Conservation (phyloP, 2,113 vertebrate species). For the Actenoides lindsayi region DNA sequence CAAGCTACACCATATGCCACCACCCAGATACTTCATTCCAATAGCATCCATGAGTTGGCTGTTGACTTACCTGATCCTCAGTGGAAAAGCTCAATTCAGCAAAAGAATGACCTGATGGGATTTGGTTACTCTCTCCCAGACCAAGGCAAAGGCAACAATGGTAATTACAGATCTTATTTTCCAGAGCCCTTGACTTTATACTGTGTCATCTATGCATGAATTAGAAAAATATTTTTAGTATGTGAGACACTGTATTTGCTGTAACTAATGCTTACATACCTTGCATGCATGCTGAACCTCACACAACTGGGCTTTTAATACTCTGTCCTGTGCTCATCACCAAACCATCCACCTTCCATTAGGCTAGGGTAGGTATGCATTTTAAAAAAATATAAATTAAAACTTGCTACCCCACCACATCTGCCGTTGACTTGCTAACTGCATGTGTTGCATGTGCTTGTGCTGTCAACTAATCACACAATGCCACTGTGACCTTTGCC, state of each 20-base stretch:
- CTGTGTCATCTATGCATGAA: conserved; percentile 61
- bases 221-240: conserved; percentile 32
- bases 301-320: conserved; percentile 29
- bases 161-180: conserved; percentile 77
- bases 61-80: conserved; percentile 95
- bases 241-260: background rate
- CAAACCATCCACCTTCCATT: conserved; percentile 54
- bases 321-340: background rate
- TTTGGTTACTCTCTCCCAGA: conserved; percentile 96
- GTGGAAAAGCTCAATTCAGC: conserved; percentile 95
- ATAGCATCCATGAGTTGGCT: conserved; percentile 96
- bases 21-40: conserved; percentile 96
- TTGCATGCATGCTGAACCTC: conserved; percentile 54
- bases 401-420: conserved; percentile 59
- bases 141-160: conserved; percentile 97
- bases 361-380: conserved; percentile 52
- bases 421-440: conserved; percentile 84
- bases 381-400: background rate
- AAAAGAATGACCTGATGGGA: conserved; percentile 94
- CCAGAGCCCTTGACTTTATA: background rate
- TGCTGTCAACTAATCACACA: conserved; percentile 92
- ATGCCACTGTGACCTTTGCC: conserved; percentile 96
- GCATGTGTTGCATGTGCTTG: conserved; percentile 96
- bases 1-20: conserved; percentile 98
- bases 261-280: conserved; percentile 41